phyloP scores from a whole-genome alignment of 2,113 vertebrate genomes.

The Hippotragus niger region DNA sequence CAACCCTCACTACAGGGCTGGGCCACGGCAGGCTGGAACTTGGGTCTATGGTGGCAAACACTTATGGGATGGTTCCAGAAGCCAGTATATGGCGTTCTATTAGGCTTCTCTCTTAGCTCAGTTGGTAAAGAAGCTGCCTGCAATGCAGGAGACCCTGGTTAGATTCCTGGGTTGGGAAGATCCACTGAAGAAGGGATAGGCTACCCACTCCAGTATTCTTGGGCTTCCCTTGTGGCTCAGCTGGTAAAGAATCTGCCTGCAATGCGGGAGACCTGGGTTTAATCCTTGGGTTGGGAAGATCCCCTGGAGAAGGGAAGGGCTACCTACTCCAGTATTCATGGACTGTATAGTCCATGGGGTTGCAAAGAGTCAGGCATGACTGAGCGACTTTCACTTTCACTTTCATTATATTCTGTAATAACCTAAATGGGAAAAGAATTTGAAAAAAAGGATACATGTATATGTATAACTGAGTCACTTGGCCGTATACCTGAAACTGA shows the following conservation, averaged over 20 bases:
- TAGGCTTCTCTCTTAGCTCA: background rate
- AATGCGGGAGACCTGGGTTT: background rate
- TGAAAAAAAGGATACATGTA: background rate
- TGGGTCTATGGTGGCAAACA: background rate
- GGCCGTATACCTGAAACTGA: background rate
- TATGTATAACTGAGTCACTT: background rate
- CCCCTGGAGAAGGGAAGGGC: background rate
- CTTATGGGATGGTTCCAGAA: background rate
- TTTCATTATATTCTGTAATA: background rate
- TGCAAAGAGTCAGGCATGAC: background rate
- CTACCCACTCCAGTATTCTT: background rate
- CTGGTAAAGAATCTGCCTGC: background rate
- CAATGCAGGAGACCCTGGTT: background rate
- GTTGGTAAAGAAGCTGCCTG: background rate
- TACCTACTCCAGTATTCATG: background rate
- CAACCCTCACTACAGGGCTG: background rate
- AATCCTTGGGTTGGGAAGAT: background rate
- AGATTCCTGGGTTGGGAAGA: background rate
- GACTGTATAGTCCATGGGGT: background rate
- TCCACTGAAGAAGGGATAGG: background rate
- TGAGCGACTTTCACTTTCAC: background rate
- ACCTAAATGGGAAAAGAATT: background rate
- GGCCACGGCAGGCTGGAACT: background rate
- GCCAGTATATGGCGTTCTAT: background rate
- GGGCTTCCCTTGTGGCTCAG: background rate